Evolutionary conservation across 2,113 vertebrate species (phyloP), one percentile per base, ranked within the genome.

Genomic region (Pluvialis apricaria): DNA sequence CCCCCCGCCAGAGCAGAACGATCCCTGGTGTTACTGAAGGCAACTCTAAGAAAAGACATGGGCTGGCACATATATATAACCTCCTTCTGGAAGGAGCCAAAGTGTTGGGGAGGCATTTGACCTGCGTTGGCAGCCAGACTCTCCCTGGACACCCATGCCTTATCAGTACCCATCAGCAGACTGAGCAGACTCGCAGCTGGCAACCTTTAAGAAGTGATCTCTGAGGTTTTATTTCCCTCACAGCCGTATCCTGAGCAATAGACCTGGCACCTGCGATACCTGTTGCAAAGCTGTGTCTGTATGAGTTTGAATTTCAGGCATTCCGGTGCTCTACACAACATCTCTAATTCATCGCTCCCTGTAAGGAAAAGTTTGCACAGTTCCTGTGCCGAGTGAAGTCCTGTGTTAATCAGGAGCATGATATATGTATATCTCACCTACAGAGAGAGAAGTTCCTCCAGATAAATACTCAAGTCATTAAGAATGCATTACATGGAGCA

Each of bases 381-480:
- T 77, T 86, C 40, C 47, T 62, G 12, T 79, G 55, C 69, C 19
- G 19, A 75, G 49, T 55, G 40, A 69, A 64, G 62, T 65, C 82
- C 54, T 85, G 18, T 68, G 36, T 88, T 92, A 86, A 87, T 94
- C 87, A 76, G 29, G 88, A 91, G 52, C 20, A 36, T 65, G 71
- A 92, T 82, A 70, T 87, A 49, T 61, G 38, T 42, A 49, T 28
- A 28, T 82, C 49, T 97, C 75, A 90, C 86, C 69, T 82, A 87
- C 24, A 34, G 45, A 82, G 28, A 84, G 28, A 76, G 49, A 84
- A 81, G 45, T 55, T 96, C 58, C 73, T 95, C 64, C 36, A 47
- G 36, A 83, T 78, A 83, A 81, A 44, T 86, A 60, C 34, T 94
- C 36, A 5, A 58, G 70, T 76, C 90, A 90, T 95, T 96, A 95